These are phyloP conservation scores for Drosophila melanica DNA, from an alignment of 1,140 invertebrate genomes.

Conservation along the genomic window DNA sequence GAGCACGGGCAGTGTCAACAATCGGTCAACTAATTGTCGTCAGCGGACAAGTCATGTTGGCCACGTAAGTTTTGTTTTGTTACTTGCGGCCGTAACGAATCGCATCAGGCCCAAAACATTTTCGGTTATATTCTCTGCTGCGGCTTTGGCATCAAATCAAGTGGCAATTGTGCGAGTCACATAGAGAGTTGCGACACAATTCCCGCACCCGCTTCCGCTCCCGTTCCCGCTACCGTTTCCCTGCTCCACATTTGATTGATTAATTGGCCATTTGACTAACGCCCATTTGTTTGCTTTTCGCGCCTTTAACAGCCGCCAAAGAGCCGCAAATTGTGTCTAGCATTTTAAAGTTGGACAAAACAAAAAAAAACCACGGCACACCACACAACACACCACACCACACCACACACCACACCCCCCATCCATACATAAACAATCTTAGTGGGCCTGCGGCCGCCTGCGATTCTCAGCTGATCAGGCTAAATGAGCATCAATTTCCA, in stretches of 20 bases:
- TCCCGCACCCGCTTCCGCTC: neutral
- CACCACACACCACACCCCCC: neutral
- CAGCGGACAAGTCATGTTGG: conserved; percentile 8
- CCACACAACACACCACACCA: neutral
- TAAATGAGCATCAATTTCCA: neutral
- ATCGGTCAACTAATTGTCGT: conserved; percentile 47
- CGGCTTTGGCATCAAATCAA: neutral
- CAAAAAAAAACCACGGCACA: no score
- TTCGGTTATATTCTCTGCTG: conserved; percentile 10
- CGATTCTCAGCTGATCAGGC: neutral
- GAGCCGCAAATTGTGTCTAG: conserved; percentile 18
- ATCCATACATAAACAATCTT: neutral
- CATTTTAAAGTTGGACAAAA: conserved; percentile 5
- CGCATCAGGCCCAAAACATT: conserved; percentile 40
- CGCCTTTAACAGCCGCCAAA: conserved; percentile 49
- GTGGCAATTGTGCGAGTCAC: neutral
- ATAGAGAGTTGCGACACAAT: neutral
- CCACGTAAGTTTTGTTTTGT: conserved; percentile 18
- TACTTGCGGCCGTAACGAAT: conserved; percentile 46
- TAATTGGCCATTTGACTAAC: conserved; percentile 72
- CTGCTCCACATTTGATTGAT: conserved; percentile 59
- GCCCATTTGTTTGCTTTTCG: conserved; percentile 47
- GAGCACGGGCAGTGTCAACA: conserved; percentile 28
- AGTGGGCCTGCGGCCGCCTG: neutral
- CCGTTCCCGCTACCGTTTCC: neutral